Conservation (phyloP, 2,888 invertebrate species). For the Anaspis maculata region DNA sequence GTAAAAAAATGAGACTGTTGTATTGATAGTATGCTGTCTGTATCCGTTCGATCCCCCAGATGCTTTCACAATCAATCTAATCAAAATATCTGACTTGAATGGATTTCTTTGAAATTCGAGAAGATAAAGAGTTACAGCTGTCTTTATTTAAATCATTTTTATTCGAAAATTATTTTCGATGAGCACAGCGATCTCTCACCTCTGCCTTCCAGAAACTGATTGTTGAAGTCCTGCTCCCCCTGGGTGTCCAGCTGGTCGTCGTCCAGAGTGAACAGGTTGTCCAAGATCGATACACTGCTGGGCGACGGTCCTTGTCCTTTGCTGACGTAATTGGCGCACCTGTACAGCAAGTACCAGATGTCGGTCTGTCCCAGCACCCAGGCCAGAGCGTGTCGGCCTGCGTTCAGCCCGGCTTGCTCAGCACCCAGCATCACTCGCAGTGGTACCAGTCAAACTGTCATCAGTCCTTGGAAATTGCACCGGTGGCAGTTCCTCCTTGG, state of each 20-base stretch:
- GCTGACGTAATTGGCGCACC: slow-evolving; percentile 51
- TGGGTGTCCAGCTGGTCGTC: slow-evolving; percentile 31
- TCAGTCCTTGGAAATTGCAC: too few species aligned
- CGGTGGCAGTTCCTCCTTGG: too few species aligned
- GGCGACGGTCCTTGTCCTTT: slow-evolving; percentile 40
- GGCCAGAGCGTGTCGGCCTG: slow-evolving; percentile 40
- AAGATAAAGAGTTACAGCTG: too few species aligned
- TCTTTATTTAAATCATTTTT: too few species aligned
- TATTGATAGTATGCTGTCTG: too few species aligned
- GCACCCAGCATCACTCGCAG: slow-evolving; percentile 36
- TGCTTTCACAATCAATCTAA: too few species aligned
- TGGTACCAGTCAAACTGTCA: too few species aligned
- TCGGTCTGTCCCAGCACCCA: slow-evolving; percentile 58
- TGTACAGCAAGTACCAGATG: slow-evolving; percentile 53
- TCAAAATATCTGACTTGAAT: too few species aligned
- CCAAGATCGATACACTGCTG: slow-evolving; percentile 52
- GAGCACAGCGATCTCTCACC: slow-evolving; percentile 12
- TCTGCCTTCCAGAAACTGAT: slow-evolving; percentile 9
- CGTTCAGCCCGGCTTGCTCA: slow-evolving; percentile 30
- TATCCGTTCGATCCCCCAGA: too few species aligned
- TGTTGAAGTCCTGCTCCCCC: slow-evolving; percentile 16
- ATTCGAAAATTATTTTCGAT: too few species aligned
- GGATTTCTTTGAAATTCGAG: too few species aligned
- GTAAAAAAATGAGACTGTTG: too few species aligned
- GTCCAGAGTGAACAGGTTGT: slow-evolving; percentile 55